Evolutionary conservation across 2,797 vertebrate species (phyloP), one percentile per base, ranked within the genome.

Genomic region (Triplophysa yarkandensis): DNA sequence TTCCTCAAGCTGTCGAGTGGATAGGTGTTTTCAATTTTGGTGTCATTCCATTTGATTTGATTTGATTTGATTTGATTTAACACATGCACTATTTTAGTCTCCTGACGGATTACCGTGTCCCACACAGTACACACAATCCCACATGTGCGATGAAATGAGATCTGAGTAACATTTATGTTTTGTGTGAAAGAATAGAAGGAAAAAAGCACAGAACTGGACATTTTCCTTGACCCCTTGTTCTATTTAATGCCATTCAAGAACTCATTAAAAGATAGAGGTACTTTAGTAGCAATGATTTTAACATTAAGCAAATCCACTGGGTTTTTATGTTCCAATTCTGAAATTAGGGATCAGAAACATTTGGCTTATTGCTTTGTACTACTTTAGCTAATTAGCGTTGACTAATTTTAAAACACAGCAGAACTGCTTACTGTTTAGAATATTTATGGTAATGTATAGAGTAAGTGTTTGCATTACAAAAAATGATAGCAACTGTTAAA

Each of bases 341-440:
- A 64, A 61, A 66, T 55, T 32, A 46, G 57, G 50, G 34, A 62
- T 71, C 71, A 79, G 58, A 75, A 60, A 71, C 55, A 61, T 43
- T 43, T 62, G 64, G 61, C 41, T 19, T 55, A 75, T 81, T 70
- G 70, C 46, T 58, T 69, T 54, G 43, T 76, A 79, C 78, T 78
- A 70, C 39, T 72, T 72, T 50, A 54, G 68, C 54, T 80, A 83
- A 85, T 85, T 83, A 81, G 76, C 1, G 23, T 36, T 62, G 68
- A 77, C 76, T 76, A 62, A 83, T 80, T 77, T 76, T 74, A n/a
- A n/a, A n/a, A 67, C 75, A 76, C 68, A 57, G 68, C 50, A 74
- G 62, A 58, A 71, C 61, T 60, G 23, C 71, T 58, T 10, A 30
- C 16, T 32, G 71, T 79, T 66, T 77, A 69, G 80, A 70, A 71